phyloP scores from a whole-genome alignment of 2,888 invertebrate genomes.

The Mongoloraphidia duomilia region DNA sequence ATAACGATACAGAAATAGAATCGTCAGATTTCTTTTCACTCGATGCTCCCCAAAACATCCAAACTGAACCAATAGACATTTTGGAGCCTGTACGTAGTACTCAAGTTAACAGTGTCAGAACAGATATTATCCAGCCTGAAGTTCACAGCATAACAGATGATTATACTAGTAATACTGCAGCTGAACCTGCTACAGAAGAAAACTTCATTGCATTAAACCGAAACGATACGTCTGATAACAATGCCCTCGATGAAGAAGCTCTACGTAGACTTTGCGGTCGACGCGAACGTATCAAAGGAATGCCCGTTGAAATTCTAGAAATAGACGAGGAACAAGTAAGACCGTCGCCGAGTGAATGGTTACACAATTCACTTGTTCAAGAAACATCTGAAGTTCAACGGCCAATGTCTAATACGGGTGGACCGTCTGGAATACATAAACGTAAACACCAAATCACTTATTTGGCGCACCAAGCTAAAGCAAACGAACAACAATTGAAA shows the following conservation, averaged over 20 bases:
- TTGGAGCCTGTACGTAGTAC: background rate
- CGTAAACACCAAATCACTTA: slow-evolving; percentile 88
- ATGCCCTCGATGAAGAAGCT: slow-evolving; percentile 3
- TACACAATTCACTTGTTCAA: slow-evolving; percentile 57
- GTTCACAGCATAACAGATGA: background rate
- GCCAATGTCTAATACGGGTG: slow-evolving; percentile 36
- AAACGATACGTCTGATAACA: background rate
- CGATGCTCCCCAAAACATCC: background rate
- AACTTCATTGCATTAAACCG: background rate
- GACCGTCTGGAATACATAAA: slow-evolving; percentile 21
- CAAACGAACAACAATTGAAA: slow-evolving; percentile 75
- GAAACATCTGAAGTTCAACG: slow-evolving; percentile 36
- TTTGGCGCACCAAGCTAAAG: slow-evolving; percentile 76
- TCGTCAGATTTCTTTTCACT: background rate
- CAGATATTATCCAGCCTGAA: background rate
- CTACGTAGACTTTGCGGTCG: slow-evolving; percentile 47
- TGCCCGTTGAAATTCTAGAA: slow-evolving; percentile 55
- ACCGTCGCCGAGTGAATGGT: slow-evolving; percentile 56
- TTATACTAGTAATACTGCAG: background rate
- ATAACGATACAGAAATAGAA: background rate
- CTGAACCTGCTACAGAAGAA: background rate
- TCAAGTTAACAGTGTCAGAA: background rate
- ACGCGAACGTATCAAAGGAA: slow-evolving; percentile 38
- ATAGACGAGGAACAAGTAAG: slow-evolving; percentile 60
- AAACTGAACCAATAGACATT: background rate